Evolutionary conservation across 2,113 vertebrate genomes (phyloP).

Genomic region (Narcine bancroftii): DNA sequence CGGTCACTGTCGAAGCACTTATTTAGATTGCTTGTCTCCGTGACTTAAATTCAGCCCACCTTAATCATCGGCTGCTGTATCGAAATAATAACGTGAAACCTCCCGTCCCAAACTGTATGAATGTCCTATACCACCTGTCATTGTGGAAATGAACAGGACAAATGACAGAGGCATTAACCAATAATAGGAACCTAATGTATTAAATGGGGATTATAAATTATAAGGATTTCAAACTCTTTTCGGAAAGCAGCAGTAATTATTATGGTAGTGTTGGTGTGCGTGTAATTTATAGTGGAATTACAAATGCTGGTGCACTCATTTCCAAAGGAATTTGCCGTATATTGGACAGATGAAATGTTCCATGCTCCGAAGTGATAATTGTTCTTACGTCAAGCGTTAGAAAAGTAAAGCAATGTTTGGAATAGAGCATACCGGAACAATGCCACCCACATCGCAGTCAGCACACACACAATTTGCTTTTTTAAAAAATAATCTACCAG

Average conservation of each 20-base stretch:
- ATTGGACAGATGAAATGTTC: conserved; percentile 37
- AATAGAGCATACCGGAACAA: neutral
- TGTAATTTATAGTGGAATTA: conserved; percentile 12
- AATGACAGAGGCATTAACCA: neutral
- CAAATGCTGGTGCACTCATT: neutral
- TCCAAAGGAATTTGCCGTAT: conserved; percentile 30
- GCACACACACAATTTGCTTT: neutral
- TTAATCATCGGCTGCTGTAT: neutral
- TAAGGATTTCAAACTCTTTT: conserved; percentile 15
- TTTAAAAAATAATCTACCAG: neutral
- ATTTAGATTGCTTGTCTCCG: neutral
- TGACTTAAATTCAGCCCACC: neutral
- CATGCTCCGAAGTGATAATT: conserved; percentile 34
- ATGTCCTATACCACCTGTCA: conserved; percentile 12
- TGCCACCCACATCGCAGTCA: conserved; percentile 22
- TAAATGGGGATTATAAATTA: conserved; percentile 16
- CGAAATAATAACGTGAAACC: neutral
- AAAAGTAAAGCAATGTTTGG: conserved; percentile 32
- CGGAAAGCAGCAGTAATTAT: conserved; percentile 33
- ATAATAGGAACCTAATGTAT: neutral
- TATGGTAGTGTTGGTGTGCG: neutral
- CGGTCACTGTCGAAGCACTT: neutral
- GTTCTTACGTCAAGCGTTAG: conserved; percentile 29
- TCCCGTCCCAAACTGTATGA: neutral
- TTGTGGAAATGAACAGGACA: neutral